A percentile compares a stretch with the other conserved stretches of the same genome.
These are phyloP conservation scores for Thumatha senex DNA, from an alignment of 2,888 invertebrate species.

Conservation along the genomic window DNA sequence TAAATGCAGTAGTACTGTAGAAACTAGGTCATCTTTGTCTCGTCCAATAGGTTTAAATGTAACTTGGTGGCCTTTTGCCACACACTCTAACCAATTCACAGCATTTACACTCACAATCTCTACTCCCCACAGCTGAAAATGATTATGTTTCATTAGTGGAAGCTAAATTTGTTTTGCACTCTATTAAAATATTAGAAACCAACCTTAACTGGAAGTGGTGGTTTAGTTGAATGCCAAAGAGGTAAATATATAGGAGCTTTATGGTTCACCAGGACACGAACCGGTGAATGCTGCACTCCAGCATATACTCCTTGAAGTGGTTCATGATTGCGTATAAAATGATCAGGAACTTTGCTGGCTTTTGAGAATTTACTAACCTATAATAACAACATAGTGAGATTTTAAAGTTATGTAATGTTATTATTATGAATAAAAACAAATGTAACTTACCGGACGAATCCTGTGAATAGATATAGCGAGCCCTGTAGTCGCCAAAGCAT, in stretches of 20 bases:
- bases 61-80: slow-evolving; percentile 75
- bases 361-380: slow-evolving; percentile 86
- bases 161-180: slow-evolving; percentile 15
- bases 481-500: slow-evolving; percentile 82
- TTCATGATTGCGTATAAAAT: slow-evolving; percentile 80
- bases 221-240: slow-evolving; percentile 76
- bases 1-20: slow-evolving; percentile 73
- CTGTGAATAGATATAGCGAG: slow-evolving; percentile 81
- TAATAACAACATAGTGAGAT: slow-evolving; percentile 27
- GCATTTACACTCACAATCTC: slow-evolving; percentile 79
- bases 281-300: slow-evolving; percentile 78
- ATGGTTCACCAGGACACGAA: slow-evolving; percentile 81
- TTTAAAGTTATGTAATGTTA: slow-evolving; percentile 61
- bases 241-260: slow-evolving; percentile 82
- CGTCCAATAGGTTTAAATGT: slow-evolving; percentile 74
- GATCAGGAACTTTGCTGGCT: slow-evolving; percentile 82
- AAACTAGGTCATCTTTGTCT: slow-evolving; percentile 72
- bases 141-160: slow-evolving; percentile 22
- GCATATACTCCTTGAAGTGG: slow-evolving; percentile 76
- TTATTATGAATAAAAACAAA: slow-evolving; percentile 25
- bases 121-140: slow-evolving; percentile 75
- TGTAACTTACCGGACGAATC: slow-evolving; percentile 82
- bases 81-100: slow-evolving; percentile 83
- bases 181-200: slow-evolving; percentile 20
- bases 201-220: slow-evolving; percentile 80